Base-by-base conservation (phyloP, 2,888 invertebrate species). In the Selenia dentaria region DNA sequence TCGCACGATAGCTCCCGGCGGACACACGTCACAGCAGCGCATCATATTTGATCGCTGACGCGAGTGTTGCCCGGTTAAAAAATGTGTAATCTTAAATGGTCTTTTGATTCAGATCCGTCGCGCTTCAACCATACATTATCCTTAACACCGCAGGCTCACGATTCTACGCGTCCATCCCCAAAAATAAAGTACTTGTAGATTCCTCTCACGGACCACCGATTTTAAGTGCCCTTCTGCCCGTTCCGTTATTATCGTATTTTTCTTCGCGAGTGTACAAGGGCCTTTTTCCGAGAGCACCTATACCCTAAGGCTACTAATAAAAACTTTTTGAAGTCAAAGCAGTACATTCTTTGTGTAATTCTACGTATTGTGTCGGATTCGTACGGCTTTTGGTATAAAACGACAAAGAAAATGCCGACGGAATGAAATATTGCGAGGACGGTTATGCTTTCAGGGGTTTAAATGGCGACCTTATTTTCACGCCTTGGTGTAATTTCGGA, bases 171-270 rank as follows among this genome's bases (percentile, higher is more conserved):
- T 31, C 10, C 37, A 39, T 26, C 50, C 41, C 50, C 33, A 46
- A 53, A 54, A 54, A 53, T 67, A 63, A 70, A 66, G 60, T 60
- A 62, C 69, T 72, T 72, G 64, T 59, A 60, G 59, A 79, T 76
- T 79, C 79, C 45, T 31, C 66, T 60, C 76, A 74, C 78, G 74
- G 55, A 54, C 63, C 62, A 60, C 56, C 70, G 66, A 69, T 71
- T 73, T 64, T 71, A 72, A 78, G 77, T 70, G 75, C 70, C 70
- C 67, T 68, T 65, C 65, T 64, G 62, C 45, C 57, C 65, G 56
- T 41, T 24, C 65, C 68, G 70, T 76, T 79, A 79, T 76, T 74
- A 75, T 76, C 67, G 69, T 74, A 79, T 79, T 78, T 78, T 75
- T 74, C 66, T 71, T 57, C 44, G 57, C 42, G 42, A 60, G 55